Conservation (phyloP, 2,888 invertebrate species). For the Melieria picta region DNA sequence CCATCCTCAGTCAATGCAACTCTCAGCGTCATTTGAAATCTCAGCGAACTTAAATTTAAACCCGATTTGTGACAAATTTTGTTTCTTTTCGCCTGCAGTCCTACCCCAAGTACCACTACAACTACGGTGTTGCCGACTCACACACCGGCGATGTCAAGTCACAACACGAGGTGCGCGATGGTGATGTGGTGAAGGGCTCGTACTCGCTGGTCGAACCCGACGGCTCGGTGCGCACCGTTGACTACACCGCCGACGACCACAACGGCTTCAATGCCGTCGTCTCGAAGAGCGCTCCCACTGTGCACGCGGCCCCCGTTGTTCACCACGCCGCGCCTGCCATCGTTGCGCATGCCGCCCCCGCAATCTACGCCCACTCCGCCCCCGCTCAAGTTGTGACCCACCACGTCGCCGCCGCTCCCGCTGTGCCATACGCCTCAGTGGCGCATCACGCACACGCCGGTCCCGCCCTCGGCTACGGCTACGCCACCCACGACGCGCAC, state of each 20-base stretch:
- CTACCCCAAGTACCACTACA: conserved; percentile 66
- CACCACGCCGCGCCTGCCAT: conserved; percentile 51
- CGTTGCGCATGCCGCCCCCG: conserved; percentile 47
- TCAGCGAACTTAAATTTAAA: neutral
- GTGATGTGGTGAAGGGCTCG: conserved; percentile 67
- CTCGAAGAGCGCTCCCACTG: conserved; percentile 63
- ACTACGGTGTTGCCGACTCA: conserved; percentile 65
- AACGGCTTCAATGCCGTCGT: conserved; percentile 67
- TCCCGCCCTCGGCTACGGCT: conserved; percentile 55
- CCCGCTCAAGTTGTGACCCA: conserved; percentile 55
- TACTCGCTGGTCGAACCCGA: conserved; percentile 67
- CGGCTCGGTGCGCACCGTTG: conserved; percentile 66
- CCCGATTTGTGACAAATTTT: neutral
- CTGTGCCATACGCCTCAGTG: conserved; percentile 55
- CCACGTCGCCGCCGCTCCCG: conserved; percentile 59
- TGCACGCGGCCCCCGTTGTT: conserved; percentile 49
- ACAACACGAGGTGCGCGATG: conserved; percentile 66
- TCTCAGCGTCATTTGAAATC: too few species aligned
- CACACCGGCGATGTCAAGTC: conserved; percentile 66
- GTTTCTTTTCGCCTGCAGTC: conserved; percentile 49
- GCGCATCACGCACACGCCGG: conserved; percentile 57
- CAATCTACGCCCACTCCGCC: conserved; percentile 45
- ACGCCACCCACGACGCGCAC: conserved; percentile 58
- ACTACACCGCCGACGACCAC: conserved; percentile 66
- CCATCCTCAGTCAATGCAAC: too few species aligned